Conservation (phyloP, 2,113 vertebrate species). For the Irena cyanogastra region DNA sequence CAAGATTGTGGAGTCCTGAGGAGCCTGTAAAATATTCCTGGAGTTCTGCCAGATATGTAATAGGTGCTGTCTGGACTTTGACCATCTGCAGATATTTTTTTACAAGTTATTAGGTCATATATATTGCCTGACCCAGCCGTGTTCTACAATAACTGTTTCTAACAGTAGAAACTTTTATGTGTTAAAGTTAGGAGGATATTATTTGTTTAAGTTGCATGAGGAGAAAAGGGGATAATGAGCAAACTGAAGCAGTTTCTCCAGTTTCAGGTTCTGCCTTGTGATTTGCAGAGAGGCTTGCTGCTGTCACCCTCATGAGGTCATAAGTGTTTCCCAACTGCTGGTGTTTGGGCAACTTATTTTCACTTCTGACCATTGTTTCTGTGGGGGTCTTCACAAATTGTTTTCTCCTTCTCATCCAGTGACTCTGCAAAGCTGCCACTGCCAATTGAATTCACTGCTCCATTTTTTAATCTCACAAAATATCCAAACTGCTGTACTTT, state of each 20-base stretch:
- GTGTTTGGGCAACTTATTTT: not conserved
- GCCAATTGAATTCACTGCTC: not conserved
- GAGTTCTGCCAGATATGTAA: not conserved
- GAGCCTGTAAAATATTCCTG: not conserved
- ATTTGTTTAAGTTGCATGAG: not conserved
- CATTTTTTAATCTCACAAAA: not conserved
- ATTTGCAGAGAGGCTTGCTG: not conserved
- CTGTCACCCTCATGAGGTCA: not conserved
- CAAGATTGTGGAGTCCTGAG: not conserved
- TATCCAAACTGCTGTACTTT: not conserved
- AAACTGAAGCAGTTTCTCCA: not conserved
- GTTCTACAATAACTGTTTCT: not conserved
- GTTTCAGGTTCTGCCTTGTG: not conserved
- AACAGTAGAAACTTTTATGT: not conserved
- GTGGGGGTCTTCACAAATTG: not conserved
- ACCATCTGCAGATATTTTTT: not conserved
- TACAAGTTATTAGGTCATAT: not conserved
- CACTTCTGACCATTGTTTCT: not conserved
- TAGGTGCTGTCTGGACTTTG: not conserved
- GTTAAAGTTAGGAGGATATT: not conserved
- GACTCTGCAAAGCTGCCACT: not conserved
- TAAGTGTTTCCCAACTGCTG: not conserved
- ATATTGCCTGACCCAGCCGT: not conserved
- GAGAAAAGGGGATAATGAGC: accelerated
- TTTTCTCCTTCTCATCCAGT: not conserved